Base-by-base conservation (phyloP, 1,140 invertebrate genomes). In the Heliconius congener region DNA sequence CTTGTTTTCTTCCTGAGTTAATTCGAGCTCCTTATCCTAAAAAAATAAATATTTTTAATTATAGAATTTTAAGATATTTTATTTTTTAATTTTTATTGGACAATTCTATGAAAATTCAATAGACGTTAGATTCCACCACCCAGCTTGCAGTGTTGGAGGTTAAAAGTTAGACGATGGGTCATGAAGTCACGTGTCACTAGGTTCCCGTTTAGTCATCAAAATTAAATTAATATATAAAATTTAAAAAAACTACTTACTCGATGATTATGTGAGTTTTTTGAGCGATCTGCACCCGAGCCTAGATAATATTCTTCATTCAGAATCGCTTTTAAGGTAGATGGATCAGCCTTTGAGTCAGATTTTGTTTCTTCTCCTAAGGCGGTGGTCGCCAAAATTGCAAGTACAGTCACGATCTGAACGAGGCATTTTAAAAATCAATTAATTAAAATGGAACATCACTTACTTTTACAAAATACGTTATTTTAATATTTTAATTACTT, bases 1-100 rank as follows among this genome's bases (percentile, higher is more conserved):
- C 80, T 71, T 81, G 71, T 78, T 81, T 75, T 81, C 80, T 78
- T 77, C 80, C 23, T 81, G 76, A 74, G 72, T 78, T 71, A 81
- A 81, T 57, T 74, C 46, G 66, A 57, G 46, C 30, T 18, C 50
- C 30, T 70, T 66, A 37, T 37, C 46, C 80, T 81, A 52, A 66
- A 81, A 80, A 46, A 46, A 23, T 55, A 50, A 19, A 19, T 52
- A 52, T 52, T 19, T 52, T 19, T 52, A 19, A 19, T 52, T 2
- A 8, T 19, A 1, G 13, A 46, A 46, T 46, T 16, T 46, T 4
- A 13, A 46, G 3, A 16, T 46, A 16, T 46, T 16, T 46, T 46
- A 13, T 46, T 46, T 46, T 13, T 46, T 46, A 46, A 46, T 0
- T 46, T 46, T 46, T 46, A 16, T 4, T 46, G 4, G 11, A 46